Conservation (phyloP, 2,797 vertebrate genomes). For the Falco columbarius region DNA sequence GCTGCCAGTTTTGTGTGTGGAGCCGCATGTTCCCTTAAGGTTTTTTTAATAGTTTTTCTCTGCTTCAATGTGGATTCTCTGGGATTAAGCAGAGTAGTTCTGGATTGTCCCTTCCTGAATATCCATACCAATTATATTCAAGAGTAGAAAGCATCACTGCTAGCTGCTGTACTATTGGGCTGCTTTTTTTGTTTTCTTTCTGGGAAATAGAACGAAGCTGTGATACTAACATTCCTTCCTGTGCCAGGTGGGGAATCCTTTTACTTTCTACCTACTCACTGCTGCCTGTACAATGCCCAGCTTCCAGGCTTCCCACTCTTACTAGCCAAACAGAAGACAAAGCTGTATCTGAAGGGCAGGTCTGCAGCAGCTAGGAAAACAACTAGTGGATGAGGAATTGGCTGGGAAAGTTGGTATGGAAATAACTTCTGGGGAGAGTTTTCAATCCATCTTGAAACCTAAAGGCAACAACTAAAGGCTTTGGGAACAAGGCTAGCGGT, state of each 20-base stretch:
- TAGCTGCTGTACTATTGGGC: neutral
- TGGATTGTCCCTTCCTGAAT: neutral
- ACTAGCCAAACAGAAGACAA: neutral
- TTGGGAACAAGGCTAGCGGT: neutral
- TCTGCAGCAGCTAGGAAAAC: neutral
- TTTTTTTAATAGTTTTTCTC: neutral
- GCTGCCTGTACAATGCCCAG: neutral
- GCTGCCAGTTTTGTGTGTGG: neutral
- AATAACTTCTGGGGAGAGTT: neutral
- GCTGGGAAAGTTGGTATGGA: neutral
- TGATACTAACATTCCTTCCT: neutral
- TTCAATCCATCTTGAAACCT: neutral
- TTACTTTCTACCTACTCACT: neutral
- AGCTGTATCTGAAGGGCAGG: neutral
- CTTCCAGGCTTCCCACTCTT: neutral
- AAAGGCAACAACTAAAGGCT: neutral
- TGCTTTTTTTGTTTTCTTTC: neutral
- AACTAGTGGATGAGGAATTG: neutral
- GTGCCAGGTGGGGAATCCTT: neutral
- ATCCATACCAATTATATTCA: accelerated
- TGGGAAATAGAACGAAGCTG: neutral
- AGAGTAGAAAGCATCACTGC: neutral
- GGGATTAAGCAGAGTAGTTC: neutral
- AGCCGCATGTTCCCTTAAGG: accelerated
- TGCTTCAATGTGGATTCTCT: neutral